Conservation (phyloP, 1,140 invertebrate species). For the Leptonema lineaticorne region DNA sequence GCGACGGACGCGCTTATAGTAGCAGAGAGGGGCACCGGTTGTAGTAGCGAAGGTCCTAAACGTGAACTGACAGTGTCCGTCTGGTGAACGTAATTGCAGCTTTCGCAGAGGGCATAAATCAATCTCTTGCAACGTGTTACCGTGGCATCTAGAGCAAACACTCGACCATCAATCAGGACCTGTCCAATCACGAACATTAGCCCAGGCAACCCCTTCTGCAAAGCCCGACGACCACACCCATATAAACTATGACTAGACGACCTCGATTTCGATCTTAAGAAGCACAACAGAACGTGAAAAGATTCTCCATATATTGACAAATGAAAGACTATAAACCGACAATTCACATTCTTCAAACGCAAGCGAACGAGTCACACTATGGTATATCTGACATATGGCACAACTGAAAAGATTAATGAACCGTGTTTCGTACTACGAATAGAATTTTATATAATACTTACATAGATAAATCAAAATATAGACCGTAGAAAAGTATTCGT, state of each 20-base stretch:
- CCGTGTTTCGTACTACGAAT: too few relatives aligned
- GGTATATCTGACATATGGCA: too few relatives aligned
- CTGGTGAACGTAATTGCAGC: conserved; percentile 38
- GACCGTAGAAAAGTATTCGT: too few relatives aligned
- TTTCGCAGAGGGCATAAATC: conserved; percentile 39
- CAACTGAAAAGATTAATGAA: too few relatives aligned
- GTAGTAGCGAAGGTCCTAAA: conserved; percentile 11
- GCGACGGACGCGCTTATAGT: neutral
- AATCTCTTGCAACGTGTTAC: conserved; percentile 42
- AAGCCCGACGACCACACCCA: neutral
- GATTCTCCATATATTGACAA: neutral
- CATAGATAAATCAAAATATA: too few relatives aligned
- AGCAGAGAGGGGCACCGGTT: neutral
- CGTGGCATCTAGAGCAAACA: conserved; percentile 40
- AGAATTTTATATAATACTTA: too few relatives aligned
- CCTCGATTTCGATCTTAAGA: neutral
- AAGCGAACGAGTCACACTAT: too few relatives aligned
- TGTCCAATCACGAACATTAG: conserved; percentile 41
- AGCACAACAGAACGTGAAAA: neutral
- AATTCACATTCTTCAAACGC: neutral
- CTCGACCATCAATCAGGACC: conserved; percentile 40
- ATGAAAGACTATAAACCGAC: neutral
- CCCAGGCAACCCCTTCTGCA: neutral
- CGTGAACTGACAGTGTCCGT: conserved; percentile 27
- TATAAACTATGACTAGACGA: neutral